These are phyloP conservation scores for Drosophila tripunctata DNA, from an alignment of 2,888 invertebrate genomes.

Conservation along the genomic window DNA sequence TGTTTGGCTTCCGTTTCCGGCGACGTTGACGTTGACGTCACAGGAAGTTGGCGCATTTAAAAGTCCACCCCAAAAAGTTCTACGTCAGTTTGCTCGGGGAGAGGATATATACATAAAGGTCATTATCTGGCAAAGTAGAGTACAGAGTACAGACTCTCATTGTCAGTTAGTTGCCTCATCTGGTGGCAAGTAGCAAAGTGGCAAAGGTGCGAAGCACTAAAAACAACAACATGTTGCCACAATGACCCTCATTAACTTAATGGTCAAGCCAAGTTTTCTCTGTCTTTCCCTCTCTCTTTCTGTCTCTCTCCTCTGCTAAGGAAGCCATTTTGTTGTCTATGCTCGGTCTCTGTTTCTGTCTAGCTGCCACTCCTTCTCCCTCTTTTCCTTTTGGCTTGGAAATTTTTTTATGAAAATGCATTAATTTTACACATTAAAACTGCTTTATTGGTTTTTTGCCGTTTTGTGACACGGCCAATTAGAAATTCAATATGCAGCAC, in stretches of 20 bases:
- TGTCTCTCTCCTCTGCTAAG: not conserved
- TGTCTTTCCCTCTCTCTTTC: no score
- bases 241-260: constrained; percentile 78
- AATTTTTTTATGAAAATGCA: constrained; percentile 61
- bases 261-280: constrained; percentile 61
- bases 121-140: constrained; percentile 45
- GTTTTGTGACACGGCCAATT: constrained; percentile 58
- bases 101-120: constrained; percentile 56
- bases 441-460: constrained; percentile 47
- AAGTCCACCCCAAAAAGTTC: constrained; percentile 19
- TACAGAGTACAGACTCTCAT: constrained; percentile 7
- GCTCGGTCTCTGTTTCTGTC: not conserved
- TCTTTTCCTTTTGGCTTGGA: not conserved
- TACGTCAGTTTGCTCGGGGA: no score
- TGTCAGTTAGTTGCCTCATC: constrained; percentile 12
- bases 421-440: constrained; percentile 65
- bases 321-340: constrained; percentile 41
- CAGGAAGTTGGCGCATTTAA: constrained; percentile 67
- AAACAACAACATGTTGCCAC: constrained; percentile 67
- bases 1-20: constrained; percentile 74
- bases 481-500: constrained; percentile 75
- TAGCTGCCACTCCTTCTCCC: not conserved
- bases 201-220: constrained; percentile 65
- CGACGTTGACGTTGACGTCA: constrained; percentile 30
- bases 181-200: constrained; percentile 25